Conservation (phyloP, 2,797 vertebrate species). For the Tarsius wallacei region DNA sequence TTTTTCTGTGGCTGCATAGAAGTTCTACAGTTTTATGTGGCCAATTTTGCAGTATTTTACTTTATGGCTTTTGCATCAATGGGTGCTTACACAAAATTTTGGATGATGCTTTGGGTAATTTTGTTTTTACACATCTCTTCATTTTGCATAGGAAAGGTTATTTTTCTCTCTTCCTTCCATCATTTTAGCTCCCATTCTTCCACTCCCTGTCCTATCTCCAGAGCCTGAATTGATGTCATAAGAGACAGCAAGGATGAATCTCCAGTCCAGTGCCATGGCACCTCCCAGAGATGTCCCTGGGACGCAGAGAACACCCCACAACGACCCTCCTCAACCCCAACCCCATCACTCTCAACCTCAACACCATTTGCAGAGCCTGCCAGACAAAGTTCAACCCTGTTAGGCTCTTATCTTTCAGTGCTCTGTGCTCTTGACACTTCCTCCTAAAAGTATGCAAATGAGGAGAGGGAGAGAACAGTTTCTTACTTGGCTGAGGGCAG, state of each 20-base stretch:
- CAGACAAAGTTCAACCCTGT: background rate
- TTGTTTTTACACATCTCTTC: background rate
- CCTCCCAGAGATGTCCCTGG: background rate
- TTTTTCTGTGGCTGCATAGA: background rate
- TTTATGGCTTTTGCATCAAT: background rate
- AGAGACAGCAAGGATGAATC: background rate
- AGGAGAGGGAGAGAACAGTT: slow-evolving; percentile 21
- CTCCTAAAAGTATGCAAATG: slow-evolving; percentile 84
- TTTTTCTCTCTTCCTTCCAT: background rate
- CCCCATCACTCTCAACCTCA: background rate
- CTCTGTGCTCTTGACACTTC: slow-evolving; percentile 83
- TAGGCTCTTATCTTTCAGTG: slow-evolving; percentile 73
- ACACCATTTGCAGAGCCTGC: background rate
- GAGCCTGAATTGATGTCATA: background rate
- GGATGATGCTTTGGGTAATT: background rate
- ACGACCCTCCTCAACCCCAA: rapidly evolving
- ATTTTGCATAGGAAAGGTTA: background rate
- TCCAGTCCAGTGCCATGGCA: background rate
- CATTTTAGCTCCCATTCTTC: too few relatives aligned
- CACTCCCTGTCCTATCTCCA: background rate
- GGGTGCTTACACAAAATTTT: background rate
- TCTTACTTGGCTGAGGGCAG: slow-evolving; percentile 71
- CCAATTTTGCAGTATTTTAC: background rate
- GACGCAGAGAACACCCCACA: background rate
- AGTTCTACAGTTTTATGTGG: background rate